Percentiles rank a stretch among this genome's conserved stretches.
phyloP scores from a whole-genome alignment of 2,113 vertebrate species.

The Dendropsophus ebraccatus region DNA sequence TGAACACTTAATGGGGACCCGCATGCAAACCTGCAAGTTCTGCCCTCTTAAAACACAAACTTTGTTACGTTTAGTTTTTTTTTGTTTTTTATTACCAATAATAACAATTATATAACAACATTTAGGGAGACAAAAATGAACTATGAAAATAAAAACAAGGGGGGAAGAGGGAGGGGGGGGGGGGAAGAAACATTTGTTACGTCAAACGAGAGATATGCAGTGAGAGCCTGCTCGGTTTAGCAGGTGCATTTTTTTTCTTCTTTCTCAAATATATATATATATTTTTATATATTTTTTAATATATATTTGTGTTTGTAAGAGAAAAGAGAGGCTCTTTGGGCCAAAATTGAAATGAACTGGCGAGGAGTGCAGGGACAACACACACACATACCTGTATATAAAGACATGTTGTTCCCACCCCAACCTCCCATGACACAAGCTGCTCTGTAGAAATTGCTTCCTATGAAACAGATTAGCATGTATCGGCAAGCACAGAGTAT shows the following conservation, averaged over 20 bases:
- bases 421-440: background rate
- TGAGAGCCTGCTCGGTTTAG: conserved; percentile 10
- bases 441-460: background rate
- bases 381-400: conserved; percentile 44
- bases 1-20: conserved; percentile 23
- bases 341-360: conserved; percentile 45
- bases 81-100: conserved; percentile 46
- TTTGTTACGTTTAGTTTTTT: background rate
- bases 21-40: conserved; percentile 30
- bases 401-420: conserved; percentile 37
- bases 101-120: conserved; percentile 55
- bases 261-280: conserved; percentile 37
- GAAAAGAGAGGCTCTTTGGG: conserved; percentile 46
- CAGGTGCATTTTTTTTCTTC: background rate
- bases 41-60: conserved; percentile 54
- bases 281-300: conserved; percentile 32
- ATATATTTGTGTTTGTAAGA: conserved; percentile 59
- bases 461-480: background rate
- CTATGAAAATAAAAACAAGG: conserved; percentile 33
- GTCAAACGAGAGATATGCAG: conserved; percentile 10
- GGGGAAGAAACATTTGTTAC: conserved; percentile 43
- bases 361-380: conserved; percentile 52
- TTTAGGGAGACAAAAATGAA: conserved; percentile 38
- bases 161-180: background rate
- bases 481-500: background rate